These are phyloP conservation scores for Macaca mulatta DNA, from an alignment of 2,113 vertebrate genomes.

Conservation along the genomic window DNA sequence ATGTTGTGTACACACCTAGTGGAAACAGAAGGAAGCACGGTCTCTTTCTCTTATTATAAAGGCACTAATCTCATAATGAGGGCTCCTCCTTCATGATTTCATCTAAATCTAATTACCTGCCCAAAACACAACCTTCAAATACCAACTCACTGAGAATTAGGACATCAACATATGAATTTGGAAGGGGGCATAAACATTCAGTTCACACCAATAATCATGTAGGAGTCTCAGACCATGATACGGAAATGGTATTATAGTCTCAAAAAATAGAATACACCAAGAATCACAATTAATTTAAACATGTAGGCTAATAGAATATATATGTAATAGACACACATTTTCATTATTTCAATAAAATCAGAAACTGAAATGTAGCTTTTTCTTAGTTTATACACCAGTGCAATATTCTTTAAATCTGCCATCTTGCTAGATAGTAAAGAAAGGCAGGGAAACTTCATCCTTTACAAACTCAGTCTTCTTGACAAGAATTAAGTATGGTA, in stretches of 20 bases:
- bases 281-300: neutral
- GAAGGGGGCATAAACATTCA: neutral
- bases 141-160: neutral
- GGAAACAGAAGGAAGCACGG: neutral
- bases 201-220: neutral
- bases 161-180: neutral
- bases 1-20: neutral
- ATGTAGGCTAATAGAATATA: neutral
- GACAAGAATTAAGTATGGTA: neutral
- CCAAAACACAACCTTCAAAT: neutral
- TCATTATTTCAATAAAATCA: neutral
- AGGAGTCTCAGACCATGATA: neutral
- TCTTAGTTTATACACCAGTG: neutral
- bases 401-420: neutral
- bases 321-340: neutral
- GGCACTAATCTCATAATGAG: neutral
- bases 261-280: neutral
- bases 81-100: neutral
- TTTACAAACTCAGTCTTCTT: neutral
- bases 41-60: neutral
- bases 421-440: neutral
- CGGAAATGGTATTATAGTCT: neutral
- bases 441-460: neutral
- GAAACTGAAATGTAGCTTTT: neutral
- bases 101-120: neutral